Conservation (phyloP, 2,797 vertebrate genomes). For the Artibeus jamaicensis region DNA sequence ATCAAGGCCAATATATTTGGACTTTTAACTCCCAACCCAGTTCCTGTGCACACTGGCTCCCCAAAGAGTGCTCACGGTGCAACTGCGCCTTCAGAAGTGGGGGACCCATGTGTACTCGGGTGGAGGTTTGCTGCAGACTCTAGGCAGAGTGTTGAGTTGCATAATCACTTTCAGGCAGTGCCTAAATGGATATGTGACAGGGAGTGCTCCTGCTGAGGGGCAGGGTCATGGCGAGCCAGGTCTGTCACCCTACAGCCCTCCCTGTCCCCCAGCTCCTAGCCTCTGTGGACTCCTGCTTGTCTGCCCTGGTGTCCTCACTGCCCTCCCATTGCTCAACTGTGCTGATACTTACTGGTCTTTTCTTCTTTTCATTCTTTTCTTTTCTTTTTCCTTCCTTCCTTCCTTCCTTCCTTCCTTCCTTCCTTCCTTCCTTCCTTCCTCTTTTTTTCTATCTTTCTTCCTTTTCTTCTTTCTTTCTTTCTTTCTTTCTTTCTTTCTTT, state of each 20-base stretch:
- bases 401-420: too few relatives aligned
- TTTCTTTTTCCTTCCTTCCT: neutral
- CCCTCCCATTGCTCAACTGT: neutral
- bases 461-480: neutral
- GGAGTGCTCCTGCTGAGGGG: neutral
- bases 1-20: neutral
- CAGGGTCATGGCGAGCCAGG: neutral
- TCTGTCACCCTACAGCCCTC: neutral
- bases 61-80: neutral
- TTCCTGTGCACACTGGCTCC: neutral
- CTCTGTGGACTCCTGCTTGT: neutral
- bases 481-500: neutral
- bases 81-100: rapidly evolving
- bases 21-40: neutral
- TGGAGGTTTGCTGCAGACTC: neutral
- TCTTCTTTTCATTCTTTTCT: too few relatives aligned
- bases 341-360: neutral
- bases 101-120: neutral
- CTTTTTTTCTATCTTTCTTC: too few relatives aligned
- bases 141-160: neutral
- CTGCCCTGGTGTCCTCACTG: neutral
- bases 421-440: too few relatives aligned
- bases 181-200: neutral
- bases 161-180: neutral
- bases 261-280: neutral